phyloP scores from a whole-genome alignment of 2,113 vertebrate genomes.

The Calidris pygmaea region DNA sequence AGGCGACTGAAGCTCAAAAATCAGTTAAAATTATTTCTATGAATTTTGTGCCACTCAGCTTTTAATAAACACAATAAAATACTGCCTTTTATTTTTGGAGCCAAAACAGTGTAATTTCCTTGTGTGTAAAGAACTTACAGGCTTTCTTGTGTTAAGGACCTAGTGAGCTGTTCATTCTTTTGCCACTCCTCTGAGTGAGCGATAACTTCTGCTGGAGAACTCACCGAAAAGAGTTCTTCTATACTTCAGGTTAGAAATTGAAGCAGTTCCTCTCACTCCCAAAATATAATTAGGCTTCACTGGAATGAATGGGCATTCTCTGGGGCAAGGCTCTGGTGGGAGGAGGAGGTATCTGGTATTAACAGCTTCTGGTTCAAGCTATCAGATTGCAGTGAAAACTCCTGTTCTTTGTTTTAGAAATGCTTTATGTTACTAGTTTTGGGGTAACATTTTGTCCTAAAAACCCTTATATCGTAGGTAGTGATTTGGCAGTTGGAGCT shows the following conservation, averaged over 20 bases:
- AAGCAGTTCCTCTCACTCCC: neutral
- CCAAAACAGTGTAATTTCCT: neutral
- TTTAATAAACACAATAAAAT: neutral
- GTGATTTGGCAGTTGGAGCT: neutral
- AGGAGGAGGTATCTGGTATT: neutral
- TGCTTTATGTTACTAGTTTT: neutral
- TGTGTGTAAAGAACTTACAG: neutral
- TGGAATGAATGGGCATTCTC: accelerated
- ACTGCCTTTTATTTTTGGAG: neutral
- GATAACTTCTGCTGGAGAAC: neutral
- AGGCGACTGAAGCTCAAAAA: neutral
- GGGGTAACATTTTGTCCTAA: neutral
- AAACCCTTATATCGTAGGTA: accelerated
- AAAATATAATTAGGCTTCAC: neutral
- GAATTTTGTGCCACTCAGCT: neutral
- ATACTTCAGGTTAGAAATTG: neutral
- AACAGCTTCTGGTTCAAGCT: neutral
- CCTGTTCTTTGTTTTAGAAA: neutral
- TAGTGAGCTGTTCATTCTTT: neutral
- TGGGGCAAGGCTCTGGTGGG: neutral
- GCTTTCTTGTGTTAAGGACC: neutral
- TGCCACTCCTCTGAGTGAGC: neutral
- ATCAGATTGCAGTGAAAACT: neutral
- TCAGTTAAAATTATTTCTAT: neutral
- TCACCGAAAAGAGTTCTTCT: neutral